phyloP scores from a whole-genome alignment of 2,797 vertebrate species.

The Sebastes baramenuke region DNA sequence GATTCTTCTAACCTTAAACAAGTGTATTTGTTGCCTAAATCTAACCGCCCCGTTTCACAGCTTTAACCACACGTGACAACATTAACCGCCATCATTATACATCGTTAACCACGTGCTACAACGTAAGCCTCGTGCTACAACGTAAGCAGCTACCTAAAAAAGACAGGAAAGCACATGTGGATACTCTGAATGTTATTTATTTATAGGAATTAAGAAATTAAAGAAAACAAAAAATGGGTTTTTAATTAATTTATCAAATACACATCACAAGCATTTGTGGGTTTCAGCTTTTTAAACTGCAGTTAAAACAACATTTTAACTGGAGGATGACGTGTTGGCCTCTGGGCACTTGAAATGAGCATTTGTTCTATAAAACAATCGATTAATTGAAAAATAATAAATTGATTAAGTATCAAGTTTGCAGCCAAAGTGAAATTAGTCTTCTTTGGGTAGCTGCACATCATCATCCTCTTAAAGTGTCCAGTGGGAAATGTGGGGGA shows the following conservation, averaged over 20 bases:
- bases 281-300: background rate
- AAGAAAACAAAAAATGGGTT: background rate
- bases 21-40: too few species aligned
- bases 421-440: background rate
- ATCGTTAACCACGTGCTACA: too few species aligned
- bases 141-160: background rate
- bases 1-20: too few species aligned
- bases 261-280: background rate
- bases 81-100: too few species aligned
- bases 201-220: constrained; percentile 25
- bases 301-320: background rate
- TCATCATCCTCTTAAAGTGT: constrained; percentile 14
- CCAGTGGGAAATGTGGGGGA: background rate
- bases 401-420: background rate
- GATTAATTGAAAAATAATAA: background rate
- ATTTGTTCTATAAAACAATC: background rate
- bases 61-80: too few species aligned
- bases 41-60: too few species aligned
- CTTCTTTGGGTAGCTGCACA: constrained; percentile 8
- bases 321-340: background rate
- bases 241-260: background rate
- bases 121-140: too few species aligned
- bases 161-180: background rate
- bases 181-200: constrained; percentile 35
- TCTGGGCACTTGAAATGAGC: background rate